Evolutionary conservation across 2,888 invertebrate species (phyloP).

Genomic region (Encarsia formosa): DNA sequence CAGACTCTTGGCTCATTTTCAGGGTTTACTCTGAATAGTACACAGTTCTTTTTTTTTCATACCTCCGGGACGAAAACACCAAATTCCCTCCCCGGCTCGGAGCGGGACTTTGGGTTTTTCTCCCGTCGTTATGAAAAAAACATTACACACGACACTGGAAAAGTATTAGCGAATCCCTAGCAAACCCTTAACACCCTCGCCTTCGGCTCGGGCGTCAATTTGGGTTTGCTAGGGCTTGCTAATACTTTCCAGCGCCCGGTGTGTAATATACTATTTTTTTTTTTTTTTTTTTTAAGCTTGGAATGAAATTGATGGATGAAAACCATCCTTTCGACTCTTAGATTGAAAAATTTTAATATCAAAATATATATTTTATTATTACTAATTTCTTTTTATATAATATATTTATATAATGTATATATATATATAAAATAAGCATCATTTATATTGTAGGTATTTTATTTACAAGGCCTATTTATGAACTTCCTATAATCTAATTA

Average conservation of each 20-base stretch:
- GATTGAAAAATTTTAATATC: slow-evolving; percentile 4
- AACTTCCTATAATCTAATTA: background rate
- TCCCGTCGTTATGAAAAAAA: no score
- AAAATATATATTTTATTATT: slow-evolving; percentile 13
- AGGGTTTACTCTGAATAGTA: background rate
- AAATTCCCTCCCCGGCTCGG: no score
- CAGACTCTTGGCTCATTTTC: slow-evolving; percentile 3
- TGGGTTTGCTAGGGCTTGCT: no score
- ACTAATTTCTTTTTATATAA: background rate
- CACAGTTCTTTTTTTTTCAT: no score
- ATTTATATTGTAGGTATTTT: slow-evolving; percentile 1
- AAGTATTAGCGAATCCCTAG: no score
- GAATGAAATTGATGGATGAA: background rate
- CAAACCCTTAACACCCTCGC: no score
- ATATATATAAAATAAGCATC: slow-evolving; percentile 16
- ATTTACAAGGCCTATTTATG: slow-evolving; percentile 13
- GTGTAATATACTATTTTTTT: no score
- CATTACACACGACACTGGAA: no score
- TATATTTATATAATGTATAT: slow-evolving; percentile 11
- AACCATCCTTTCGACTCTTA: background rate
- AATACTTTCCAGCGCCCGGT: no score
- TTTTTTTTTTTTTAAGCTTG: background rate
- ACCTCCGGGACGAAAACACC: no score
- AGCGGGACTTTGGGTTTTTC: no score
- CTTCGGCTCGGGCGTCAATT: no score